A percentile compares a stretch with the other conserved stretches of the same genome.
Conservation (phyloP, 23 tunicate species). For the Corella eumyota region DNA sequence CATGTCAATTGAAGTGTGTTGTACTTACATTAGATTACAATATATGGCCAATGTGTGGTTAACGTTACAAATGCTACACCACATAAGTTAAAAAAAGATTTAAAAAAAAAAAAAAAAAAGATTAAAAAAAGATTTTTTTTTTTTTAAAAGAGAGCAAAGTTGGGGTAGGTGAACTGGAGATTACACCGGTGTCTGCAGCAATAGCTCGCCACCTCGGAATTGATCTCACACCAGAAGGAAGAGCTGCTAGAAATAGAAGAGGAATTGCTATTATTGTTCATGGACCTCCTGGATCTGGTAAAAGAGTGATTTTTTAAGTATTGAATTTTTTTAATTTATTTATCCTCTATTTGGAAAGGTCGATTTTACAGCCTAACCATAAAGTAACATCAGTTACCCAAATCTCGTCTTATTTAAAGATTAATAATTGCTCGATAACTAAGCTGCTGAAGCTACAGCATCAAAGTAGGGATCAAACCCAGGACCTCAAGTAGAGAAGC, state of each 20-base stretch:
- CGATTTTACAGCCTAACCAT: too few relatives aligned
- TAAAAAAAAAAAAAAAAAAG: neutral
- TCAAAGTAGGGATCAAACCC: too few relatives aligned
- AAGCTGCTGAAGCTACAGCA: too few relatives aligned
- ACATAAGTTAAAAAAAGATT: neutral
- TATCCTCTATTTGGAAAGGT: too few relatives aligned
- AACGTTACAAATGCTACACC: too few relatives aligned
- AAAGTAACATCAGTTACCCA: neutral
- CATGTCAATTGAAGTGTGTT: too few relatives aligned
- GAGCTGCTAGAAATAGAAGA: conserved; percentile 88
- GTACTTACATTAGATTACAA: too few relatives aligned
- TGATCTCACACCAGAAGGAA: conserved; percentile 80
- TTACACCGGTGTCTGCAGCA: conserved; percentile 82
- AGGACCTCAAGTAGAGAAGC: too few relatives aligned
- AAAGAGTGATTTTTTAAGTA: neutral
- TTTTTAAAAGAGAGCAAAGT: conserved; percentile 10
- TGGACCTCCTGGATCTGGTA: conserved; percentile 90
- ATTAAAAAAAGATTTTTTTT: neutral
- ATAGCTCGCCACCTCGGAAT: conserved; percentile 92
- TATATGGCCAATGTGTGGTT: too few relatives aligned
- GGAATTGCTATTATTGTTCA: conserved; percentile 86
- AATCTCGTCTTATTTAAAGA: neutral
- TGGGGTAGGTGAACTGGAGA: conserved; percentile 92
- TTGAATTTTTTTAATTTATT: neutral
- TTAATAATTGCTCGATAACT: too few relatives aligned